Conservation (phyloP, 2,113 vertebrate species). For the Haemorhous mexicanus region DNA sequence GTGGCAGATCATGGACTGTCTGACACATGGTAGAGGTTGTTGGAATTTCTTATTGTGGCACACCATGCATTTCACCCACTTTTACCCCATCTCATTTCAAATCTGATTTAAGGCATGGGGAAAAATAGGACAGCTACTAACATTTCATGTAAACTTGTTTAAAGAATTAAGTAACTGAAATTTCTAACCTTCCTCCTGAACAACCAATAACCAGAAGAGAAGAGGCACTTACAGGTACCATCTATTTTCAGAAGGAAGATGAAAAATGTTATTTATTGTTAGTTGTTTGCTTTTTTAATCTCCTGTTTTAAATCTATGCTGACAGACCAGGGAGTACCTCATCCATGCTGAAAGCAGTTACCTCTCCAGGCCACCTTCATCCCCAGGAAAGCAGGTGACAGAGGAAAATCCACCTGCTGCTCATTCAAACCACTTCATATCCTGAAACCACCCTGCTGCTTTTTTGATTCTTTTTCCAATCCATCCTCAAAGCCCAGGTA, state of each 20-base stretch:
- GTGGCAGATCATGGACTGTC: neutral
- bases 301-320: neutral
- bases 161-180: neutral
- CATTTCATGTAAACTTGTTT: neutral
- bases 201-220: neutral
- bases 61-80: neutral
- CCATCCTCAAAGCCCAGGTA: slow-evolving; percentile 17
- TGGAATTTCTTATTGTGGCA: neutral
- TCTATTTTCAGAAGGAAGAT: neutral
- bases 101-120: neutral
- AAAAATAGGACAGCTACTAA: neutral
- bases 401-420: neutral
- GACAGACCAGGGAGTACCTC: neutral
- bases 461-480: neutral
- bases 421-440: neutral
- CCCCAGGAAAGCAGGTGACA: neutral
- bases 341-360: neutral
- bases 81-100: neutral
- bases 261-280: neutral
- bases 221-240: neutral
- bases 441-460: neutral
- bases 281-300: neutral
- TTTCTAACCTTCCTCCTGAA: neutral
- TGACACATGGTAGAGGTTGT: neutral
- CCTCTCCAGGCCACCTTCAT: neutral